Conservation (phyloP, 2,797 vertebrate genomes). For the Bovichtus diacanthus region DNA sequence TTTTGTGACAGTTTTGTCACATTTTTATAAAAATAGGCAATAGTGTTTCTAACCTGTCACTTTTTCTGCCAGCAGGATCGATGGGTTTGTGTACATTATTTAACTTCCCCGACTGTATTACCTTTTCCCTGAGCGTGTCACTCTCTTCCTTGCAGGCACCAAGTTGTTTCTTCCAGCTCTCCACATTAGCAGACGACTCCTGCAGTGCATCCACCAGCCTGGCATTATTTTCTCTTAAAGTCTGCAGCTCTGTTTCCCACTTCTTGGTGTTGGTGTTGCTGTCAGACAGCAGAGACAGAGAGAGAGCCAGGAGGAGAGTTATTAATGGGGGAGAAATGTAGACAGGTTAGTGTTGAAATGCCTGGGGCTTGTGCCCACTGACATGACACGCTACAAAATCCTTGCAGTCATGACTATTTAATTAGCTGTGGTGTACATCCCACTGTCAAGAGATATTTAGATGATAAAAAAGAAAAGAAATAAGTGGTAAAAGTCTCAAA, state of each 20-base stretch:
- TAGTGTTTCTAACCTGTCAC: not conserved
- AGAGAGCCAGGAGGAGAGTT: conserved; percentile 27
- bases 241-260: conserved; percentile 95
- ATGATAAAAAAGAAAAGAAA: not conserved
- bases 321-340: conserved; percentile 41
- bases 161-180: conserved; percentile 96
- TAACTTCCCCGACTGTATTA: conserved; percentile 62
- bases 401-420: conserved; percentile 41
- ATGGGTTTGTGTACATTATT: conserved; percentile 27
- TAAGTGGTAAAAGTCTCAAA: conserved; percentile 11
- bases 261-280: conserved; percentile 94
- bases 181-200: conserved; percentile 92
- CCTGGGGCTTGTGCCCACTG: conserved; percentile 7
- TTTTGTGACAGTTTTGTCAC: not conserved
- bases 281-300: conserved; percentile 49
- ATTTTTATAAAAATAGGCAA: not conserved
- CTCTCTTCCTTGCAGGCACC: conserved; percentile 92
- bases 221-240: conserved; percentile 93
- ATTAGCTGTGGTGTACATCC: conserved; percentile 35
- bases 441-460: conserved; percentile 23
- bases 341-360: conserved; percentile 43
- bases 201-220: conserved; percentile 90
- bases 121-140: conserved; percentile 90
- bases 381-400: conserved; percentile 38
- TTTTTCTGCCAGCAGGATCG: not conserved